phyloP scores from a whole-genome alignment of 2,888 invertebrate genomes.

The Drosophila heteroneura region DNA sequence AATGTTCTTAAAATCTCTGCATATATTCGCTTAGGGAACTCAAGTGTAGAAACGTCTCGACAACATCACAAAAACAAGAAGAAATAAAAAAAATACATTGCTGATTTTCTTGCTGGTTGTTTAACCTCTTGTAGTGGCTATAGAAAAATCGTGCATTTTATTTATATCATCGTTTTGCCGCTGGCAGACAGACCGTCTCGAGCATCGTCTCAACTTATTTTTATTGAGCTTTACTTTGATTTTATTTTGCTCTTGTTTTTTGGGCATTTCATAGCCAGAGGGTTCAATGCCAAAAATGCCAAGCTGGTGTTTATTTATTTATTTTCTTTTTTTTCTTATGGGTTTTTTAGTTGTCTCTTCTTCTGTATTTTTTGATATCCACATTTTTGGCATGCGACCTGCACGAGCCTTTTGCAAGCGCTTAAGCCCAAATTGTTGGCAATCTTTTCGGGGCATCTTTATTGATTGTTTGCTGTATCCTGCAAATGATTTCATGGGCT shows the following conservation, averaged over 20 bases:
- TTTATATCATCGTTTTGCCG: conserved; percentile 70
- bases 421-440: conserved; percentile 69
- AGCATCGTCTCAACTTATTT: conserved; percentile 71
- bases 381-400: conserved; percentile 82
- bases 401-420: conserved; percentile 74
- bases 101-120: conserved; percentile 22
- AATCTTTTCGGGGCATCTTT: conserved; percentile 72
- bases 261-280: conserved; percentile 58
- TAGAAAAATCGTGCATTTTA: conserved; percentile 69
- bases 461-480: conserved; percentile 54
- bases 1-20: neutral
- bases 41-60: conserved; percentile 16
- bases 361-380: conserved; percentile 22
- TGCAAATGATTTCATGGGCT: conserved; percentile 77
- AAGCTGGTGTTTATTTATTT: conserved; percentile 54
- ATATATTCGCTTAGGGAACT: neutral
- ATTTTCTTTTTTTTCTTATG: conserved; percentile 16
- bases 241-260: conserved; percentile 55
- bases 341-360: conserved; percentile 4
- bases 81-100: conserved; percentile 14
- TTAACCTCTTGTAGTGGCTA: conserved; percentile 35
- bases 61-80: conserved; percentile 9
- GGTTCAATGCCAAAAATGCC: conserved; percentile 81
- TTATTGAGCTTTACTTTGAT: conserved; percentile 72
- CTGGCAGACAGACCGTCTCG: conserved; percentile 78